A percentile compares a stretch with the other conserved stretches of the same genome.
phyloP scores from a whole-genome alignment of 1,140 invertebrate genomes.

The Lysiphlebus fabarum region DNA sequence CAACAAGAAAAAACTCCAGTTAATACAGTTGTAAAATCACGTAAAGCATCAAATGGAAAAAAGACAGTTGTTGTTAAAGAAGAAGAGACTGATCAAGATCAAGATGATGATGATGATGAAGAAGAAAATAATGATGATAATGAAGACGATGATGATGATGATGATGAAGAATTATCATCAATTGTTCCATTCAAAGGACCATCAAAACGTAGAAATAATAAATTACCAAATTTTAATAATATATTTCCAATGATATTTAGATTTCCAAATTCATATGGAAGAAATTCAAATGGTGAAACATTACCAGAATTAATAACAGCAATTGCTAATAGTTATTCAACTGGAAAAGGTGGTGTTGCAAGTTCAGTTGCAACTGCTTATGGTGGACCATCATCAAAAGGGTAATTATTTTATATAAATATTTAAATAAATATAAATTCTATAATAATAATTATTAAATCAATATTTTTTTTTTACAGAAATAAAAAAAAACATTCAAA shows the following conservation, averaged over 20 bases:
- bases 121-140: conserved; percentile 36
- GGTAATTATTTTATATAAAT: conserved; percentile 31
- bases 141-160: conserved; percentile 37
- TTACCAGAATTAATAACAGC: conserved; percentile 49
- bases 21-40: conserved; percentile 19
- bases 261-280: conserved; percentile 35
- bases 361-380: conserved; percentile 56
- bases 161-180: conserved; percentile 29
- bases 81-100: conserved; percentile 2
- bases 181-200: conserved; percentile 39
- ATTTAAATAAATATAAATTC: conserved; percentile 10
- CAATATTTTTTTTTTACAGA: not conserved
- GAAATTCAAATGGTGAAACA: conserved; percentile 29
- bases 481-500: not conserved
- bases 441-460: conserved; percentile 5
- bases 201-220: conserved; percentile 19
- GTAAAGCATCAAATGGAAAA: conserved; percentile 8
- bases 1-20: conserved; percentile 20
- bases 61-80: not conserved
- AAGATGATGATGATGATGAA: conserved; percentile 4
- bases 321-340: conserved; percentile 58
- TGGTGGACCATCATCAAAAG: conserved; percentile 42
- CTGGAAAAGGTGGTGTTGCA: conserved; percentile 53
- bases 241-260: conserved; percentile 51
- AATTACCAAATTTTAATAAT: conserved; percentile 42